phyloP scores from a whole-genome alignment of 2,797 vertebrate species.

The Emydoidea blandingii region DNA sequence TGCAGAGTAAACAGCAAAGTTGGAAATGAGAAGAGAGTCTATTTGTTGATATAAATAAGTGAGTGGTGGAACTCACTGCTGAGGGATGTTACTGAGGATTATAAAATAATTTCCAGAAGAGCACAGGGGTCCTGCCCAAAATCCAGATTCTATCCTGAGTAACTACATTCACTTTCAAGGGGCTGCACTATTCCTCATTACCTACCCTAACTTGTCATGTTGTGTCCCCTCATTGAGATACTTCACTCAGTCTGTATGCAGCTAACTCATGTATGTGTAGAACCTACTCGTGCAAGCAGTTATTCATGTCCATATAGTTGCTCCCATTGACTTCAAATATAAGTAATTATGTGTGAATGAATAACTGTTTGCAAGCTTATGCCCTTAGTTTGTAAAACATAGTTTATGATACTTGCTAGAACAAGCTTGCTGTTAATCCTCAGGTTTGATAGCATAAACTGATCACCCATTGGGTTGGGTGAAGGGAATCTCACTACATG shows the following conservation, averaged over 20 bases:
- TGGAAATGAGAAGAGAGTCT: neutral
- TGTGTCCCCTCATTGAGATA: neutral
- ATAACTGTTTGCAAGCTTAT: neutral
- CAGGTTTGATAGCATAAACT: neutral
- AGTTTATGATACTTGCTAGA: rapidly evolving
- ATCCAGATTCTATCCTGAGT: neutral
- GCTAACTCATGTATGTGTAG: neutral
- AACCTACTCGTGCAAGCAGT: neutral
- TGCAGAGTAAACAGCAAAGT: neutral
- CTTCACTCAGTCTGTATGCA: neutral
- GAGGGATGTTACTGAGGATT: neutral
- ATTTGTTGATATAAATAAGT: neutral
- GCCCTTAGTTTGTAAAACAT: neutral
- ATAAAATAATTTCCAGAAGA: neutral
- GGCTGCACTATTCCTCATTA: neutral
- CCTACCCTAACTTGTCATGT: neutral
- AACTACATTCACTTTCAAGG: neutral
- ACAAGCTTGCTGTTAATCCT: neutral
- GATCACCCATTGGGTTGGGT: neutral
- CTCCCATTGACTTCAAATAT: neutral
- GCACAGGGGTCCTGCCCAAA: neutral
- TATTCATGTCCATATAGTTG: neutral
- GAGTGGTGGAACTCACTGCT: neutral
- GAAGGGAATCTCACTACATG: neutral
- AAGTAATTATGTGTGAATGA: neutral